A percentile compares a stretch with the other conserved stretches of the same genome.
Conservation (phyloP, 2,113 vertebrate species). For the Notechis scutatus region DNA sequence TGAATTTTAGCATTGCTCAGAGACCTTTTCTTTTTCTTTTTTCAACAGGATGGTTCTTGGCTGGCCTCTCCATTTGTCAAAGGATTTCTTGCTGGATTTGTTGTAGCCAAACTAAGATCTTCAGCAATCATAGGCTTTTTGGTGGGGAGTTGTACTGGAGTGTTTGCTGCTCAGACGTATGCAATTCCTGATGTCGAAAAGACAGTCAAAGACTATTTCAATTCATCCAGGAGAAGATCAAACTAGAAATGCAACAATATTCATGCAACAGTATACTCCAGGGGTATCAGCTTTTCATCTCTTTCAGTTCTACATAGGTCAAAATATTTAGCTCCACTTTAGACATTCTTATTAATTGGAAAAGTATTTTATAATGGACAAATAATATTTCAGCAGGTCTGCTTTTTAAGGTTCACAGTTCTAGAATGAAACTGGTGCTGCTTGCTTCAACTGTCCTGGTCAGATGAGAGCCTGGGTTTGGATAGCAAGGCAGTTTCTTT, state of each 20-base stretch:
- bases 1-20: neutral
- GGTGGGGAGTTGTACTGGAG: conserved; percentile 84
- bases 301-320: conserved; percentile 6
- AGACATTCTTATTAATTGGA: neutral
- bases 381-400: conserved; percentile 18
- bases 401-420: conserved; percentile 17
- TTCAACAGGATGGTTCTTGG: conserved; percentile 77
- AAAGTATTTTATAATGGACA: neutral
- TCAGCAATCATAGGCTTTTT: conserved; percentile 87
- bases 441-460: neutral
- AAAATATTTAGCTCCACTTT: neutral
- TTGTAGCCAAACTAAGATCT: conserved; percentile 88
- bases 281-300: conserved; percentile 10
- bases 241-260: conserved; percentile 62
- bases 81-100: conserved; percentile 90
- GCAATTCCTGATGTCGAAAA: conserved; percentile 85
- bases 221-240: conserved; percentile 78
- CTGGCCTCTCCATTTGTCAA: conserved; percentile 90
- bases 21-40: neutral
- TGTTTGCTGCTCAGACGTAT: conserved; percentile 88
- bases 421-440: fast-evolving
- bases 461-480: fast-evolving
- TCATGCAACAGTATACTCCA: conserved; percentile 1
- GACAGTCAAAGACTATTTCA: conserved; percentile 82
- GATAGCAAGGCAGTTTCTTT: neutral